Percentiles rank a stretch among this genome's conserved stretches.
Conservation (phyloP, 1,140 invertebrate species). For the Ooceraea biroi region DNA sequence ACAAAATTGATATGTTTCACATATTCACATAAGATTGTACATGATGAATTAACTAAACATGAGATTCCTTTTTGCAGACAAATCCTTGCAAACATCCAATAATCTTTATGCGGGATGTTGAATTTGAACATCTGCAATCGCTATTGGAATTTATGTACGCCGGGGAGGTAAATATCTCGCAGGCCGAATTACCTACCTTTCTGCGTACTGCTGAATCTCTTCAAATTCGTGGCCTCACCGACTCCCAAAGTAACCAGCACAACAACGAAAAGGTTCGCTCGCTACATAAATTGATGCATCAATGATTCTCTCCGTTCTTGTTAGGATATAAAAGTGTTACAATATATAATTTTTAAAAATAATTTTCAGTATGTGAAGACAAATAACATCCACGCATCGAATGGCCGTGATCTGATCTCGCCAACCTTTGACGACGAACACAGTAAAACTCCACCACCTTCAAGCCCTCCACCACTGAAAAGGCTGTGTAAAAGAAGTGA, state of each 20-base stretch:
- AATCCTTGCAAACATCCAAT: slow-evolving; percentile 95
- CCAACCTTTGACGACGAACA: slow-evolving; percentile 85
- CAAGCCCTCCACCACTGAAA: slow-evolving; percentile 85
- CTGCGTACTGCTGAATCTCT: slow-evolving; percentile 95
- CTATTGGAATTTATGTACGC: slow-evolving; percentile 94
- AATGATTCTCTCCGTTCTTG: not conserved
- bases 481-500: slow-evolving; percentile 86
- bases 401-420: slow-evolving; percentile 84
- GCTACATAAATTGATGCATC: not conserved
- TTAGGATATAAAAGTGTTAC: not conserved
- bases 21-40: not conserved
- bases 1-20: not conserved
- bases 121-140: slow-evolving; percentile 91
- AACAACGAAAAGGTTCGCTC: slow-evolving; percentile 85
- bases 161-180: slow-evolving; percentile 96
- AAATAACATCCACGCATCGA: slow-evolving; percentile 84
- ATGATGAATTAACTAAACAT: slow-evolving; percentile 23
- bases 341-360: slow-evolving; percentile 1
- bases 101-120: slow-evolving; percentile 93
- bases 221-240: slow-evolving; percentile 95
- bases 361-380: slow-evolving; percentile 82
- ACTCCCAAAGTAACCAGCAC: slow-evolving; percentile 86
- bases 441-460: slow-evolving; percentile 84
- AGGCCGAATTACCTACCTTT: slow-evolving; percentile 94
- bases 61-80: slow-evolving; percentile 88